Conservation (phyloP, 2,113 vertebrate genomes). For the Lophotis ruficrista region DNA sequence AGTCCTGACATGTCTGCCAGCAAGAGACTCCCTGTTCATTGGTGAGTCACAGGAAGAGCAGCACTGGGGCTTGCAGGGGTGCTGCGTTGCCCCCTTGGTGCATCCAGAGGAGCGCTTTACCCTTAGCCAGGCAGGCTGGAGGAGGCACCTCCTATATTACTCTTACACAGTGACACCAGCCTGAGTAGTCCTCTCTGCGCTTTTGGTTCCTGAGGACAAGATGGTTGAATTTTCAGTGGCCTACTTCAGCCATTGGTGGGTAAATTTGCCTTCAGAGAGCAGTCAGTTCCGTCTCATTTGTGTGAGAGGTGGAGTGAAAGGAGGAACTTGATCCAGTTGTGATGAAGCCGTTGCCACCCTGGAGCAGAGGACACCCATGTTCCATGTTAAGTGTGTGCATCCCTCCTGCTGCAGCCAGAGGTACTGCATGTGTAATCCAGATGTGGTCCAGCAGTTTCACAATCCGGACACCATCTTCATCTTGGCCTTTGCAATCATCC, state of each 20-base stretch:
- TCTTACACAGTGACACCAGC: not conserved
- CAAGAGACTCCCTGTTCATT: not conserved
- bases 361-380: not conserved
- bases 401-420: constrained; percentile 85
- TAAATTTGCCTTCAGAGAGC: not conserved
- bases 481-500: constrained; percentile 96
- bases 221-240: not conserved
- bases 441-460: constrained; percentile 98
- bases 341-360: not conserved
- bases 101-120: not conserved
- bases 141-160: not conserved
- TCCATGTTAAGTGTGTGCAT: constrained; percentile 21
- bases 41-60: not conserved
- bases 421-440: constrained; percentile 99
- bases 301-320: not conserved
- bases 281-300: not conserved
- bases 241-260: not conserved
- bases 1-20: not conserved
- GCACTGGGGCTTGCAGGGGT: not conserved
- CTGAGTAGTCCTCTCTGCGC: not conserved
- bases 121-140: not conserved
- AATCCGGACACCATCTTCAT: constrained; percentile 99
- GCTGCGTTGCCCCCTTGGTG: not conserved
- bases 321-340: not conserved
- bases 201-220: not conserved